Evolutionary conservation across 2,888 invertebrate genomes (phyloP), one percentile per base, ranked within the genome.

Genomic region (Drosophila rellima): DNA sequence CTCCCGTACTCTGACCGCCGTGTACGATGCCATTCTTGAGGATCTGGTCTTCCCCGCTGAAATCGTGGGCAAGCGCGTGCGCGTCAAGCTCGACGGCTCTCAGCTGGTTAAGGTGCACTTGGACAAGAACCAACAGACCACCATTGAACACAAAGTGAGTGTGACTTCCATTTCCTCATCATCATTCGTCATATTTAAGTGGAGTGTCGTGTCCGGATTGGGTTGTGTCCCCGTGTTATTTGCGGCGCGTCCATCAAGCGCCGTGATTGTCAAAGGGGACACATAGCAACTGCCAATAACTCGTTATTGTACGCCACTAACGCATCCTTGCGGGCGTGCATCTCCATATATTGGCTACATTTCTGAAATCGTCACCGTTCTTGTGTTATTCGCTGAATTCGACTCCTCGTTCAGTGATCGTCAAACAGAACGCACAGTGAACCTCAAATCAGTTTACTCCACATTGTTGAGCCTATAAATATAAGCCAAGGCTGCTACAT

Each of bases 11-110:
- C 94, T 99, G 88, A 99, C 99, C 59, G 95, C 98, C 83, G 99
- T 99, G 39, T 99, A 99, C 91, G 99, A 99, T 92, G 97, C 98
- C 63, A 97, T 99, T 90, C 94, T 99, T 75, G 98, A 99, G 92
- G 99, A 99, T 94, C 94, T 99, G 87, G 99, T 99, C 66, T 99
- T 97, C 94, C 99, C 99, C 29, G 99, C 99, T 57, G 99, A 99
- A 94, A 99, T 99, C 90, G 99, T 99, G 42, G 99, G 99, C 92
- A 99, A 99, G 94, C 95, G 99, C 80, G 98, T 98, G 92, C 95
- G 99, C 83, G 96, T 99, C 71, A 98, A 97, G 93, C 94, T 99
- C 89, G 99, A 99, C 92, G 99, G 99, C 76, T 97, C 98, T 48
- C 96, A 98, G 91, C 94, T 99, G 77, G 97, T 98, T 92, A 99